phyloP scores from a whole-genome alignment of 2,797 vertebrate genomes.

The Rhinella marina region DNA sequence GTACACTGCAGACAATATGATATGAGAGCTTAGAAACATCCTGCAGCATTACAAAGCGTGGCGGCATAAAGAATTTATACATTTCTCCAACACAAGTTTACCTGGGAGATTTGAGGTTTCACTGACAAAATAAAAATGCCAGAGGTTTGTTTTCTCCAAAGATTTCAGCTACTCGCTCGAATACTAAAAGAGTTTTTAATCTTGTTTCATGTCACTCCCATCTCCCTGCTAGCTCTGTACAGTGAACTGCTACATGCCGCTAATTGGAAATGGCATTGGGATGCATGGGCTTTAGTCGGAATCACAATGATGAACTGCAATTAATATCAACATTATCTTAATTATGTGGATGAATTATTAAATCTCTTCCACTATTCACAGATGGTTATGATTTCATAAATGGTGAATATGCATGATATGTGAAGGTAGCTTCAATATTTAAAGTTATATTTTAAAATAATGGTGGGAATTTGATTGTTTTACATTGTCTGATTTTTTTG shows the following conservation, averaged over 20 bases:
- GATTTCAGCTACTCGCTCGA: conserved; percentile 32
- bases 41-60: conserved; percentile 39
- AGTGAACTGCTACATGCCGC: not conserved
- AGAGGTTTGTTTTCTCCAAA: conserved; percentile 46
- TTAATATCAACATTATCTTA: conserved; percentile 18
- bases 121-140: conserved; percentile 58
- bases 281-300: not conserved
- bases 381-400: not conserved
- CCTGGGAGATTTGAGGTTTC: conserved; percentile 57
- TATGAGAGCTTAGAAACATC: conserved; percentile 15
- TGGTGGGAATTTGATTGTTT: not conserved
- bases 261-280: conserved; percentile 7
- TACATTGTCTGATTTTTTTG: not conserved
- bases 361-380: not conserved
- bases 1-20: conserved; percentile 1
- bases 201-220: not conserved
- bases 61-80: conserved; percentile 56
- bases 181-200: conserved; percentile 35
- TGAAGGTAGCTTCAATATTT: not conserved
- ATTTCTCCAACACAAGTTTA: conserved; percentile 46
- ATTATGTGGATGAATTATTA: conserved; percentile 25
- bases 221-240: not conserved
- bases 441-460: not conserved
- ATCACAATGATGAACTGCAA: not conserved
- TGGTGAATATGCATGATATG: not conserved